phyloP scores from a whole-genome alignment of 2,888 invertebrate species.

The Limenitis camilla region DNA sequence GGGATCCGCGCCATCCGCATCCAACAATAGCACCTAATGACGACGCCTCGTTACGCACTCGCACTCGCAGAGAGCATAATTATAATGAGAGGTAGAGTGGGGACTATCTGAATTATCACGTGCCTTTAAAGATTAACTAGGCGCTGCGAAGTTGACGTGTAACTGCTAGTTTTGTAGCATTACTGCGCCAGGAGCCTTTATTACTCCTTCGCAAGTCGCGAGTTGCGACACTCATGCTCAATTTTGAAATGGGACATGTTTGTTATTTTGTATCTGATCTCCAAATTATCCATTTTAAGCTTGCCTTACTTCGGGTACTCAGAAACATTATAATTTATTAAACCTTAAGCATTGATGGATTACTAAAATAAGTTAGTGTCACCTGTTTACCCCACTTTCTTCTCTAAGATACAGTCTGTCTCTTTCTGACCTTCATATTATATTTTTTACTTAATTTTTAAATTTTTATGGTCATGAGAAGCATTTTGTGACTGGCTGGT shows the following conservation, averaged over 20 bases:
- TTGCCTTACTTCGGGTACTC: no score
- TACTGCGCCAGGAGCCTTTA: not conserved
- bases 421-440: no score
- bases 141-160: slow-evolving; percentile 16
- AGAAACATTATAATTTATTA: no score
- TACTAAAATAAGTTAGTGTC: no score
- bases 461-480: no score
- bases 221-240: not conserved
- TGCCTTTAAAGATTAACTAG: slow-evolving; percentile 24
- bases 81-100: slow-evolving; percentile 21
- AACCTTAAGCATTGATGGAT: no score
- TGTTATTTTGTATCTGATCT: not conserved
- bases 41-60: slow-evolving; percentile 40
- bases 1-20: slow-evolving; percentile 45
- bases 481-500: no score
- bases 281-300: no score
- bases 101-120: slow-evolving; percentile 25
- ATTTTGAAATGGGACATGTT: not conserved
- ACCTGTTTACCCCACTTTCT: no score
- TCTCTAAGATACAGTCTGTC: no score
- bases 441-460: no score
- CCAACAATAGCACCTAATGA: slow-evolving; percentile 59
- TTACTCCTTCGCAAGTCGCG: not conserved
- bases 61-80: slow-evolving; percentile 24
- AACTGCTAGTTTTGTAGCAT: slow-evolving; percentile 7